These are phyloP conservation scores for Caenorhabditis brenneri DNA, from an alignment of 1,140 invertebrate genomes.

Conservation along the genomic window DNA sequence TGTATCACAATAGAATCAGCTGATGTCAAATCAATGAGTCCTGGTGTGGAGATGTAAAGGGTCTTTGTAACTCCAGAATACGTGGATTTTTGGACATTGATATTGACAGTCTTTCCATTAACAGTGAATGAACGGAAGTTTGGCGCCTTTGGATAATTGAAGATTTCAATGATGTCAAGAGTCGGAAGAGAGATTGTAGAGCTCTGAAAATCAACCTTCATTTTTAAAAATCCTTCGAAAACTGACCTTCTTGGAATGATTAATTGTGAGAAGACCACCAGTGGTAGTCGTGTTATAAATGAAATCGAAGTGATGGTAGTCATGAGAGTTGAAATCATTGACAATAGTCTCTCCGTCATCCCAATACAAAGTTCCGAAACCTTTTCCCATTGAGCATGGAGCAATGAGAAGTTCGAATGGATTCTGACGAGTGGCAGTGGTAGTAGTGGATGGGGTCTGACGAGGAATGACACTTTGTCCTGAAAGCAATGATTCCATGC, in stretches of 20 bases:
- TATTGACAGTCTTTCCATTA: conserved; percentile 44
- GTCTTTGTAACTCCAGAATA: conserved; percentile 53
- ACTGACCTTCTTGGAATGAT: neutral
- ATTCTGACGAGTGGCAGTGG: conserved; percentile 45
- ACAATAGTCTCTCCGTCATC: conserved; percentile 78
- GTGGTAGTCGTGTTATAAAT: conserved; percentile 4
- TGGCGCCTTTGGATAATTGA: conserved; percentile 48
- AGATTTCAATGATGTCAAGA: conserved; percentile 53
- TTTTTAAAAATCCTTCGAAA: neutral
- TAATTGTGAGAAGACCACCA: conserved; percentile 25
- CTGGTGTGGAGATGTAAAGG: conserved; percentile 19
- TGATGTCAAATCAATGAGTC: neutral
- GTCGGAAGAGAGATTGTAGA: conserved; percentile 42
- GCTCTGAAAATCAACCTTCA: conserved; percentile 16
- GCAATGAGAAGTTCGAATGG: conserved; percentile 59
- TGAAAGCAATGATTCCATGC: conserved; percentile 33
- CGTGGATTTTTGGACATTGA: conserved; percentile 50
- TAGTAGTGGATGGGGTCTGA: conserved; percentile 46
- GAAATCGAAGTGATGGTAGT: conserved; percentile 37
- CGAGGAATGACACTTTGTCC: conserved; percentile 53
- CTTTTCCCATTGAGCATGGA: conserved; percentile 68
- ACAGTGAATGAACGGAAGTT: conserved; percentile 52
- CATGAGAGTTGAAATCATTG: conserved; percentile 41
- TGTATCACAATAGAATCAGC: conserved; percentile 25
- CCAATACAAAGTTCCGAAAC: conserved; percentile 79